Evolutionary conservation across 2,113 vertebrate species (phyloP).

Genomic region (Vicugna pacos): DNA sequence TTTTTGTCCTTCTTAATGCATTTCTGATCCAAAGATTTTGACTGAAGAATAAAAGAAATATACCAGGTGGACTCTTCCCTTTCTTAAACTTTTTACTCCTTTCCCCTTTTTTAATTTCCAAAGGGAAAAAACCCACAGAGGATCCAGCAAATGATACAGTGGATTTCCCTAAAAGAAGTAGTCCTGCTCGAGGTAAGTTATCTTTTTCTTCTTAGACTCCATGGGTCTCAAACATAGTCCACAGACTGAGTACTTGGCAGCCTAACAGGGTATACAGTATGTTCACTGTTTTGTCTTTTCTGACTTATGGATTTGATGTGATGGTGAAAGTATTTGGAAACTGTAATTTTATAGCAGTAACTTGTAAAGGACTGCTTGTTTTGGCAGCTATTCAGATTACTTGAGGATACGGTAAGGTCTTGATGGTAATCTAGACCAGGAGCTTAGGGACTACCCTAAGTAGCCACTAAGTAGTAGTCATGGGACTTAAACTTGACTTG

Average conservation of each 20-base stretch:
- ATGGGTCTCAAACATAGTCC: not conserved
- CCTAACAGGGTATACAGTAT: not conserved
- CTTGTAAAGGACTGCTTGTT: not conserved
- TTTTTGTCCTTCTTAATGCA: not conserved
- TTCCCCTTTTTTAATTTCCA: conserved; percentile 68
- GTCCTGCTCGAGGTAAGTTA: conserved; percentile 94
- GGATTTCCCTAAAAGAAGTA: conserved; percentile 96
- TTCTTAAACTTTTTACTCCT: not conserved
- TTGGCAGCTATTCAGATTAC: not conserved
- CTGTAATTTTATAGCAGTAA: not conserved
- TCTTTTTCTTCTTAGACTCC: not conserved
- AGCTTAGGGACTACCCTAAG: not conserved
- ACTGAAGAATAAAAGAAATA: not conserved
- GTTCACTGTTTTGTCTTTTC: not conserved
- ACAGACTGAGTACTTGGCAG: not conserved
- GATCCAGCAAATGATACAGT: conserved; percentile 89
- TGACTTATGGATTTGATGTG: not conserved
- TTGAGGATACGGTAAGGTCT: not conserved
- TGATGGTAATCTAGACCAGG: not conserved
- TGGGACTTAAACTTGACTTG: not conserved
- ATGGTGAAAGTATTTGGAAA: not conserved
- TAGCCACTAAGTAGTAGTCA: not conserved
- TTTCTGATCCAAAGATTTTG: conserved; percentile 67
- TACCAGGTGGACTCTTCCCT: not conserved
- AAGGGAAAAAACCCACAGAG: conserved; percentile 92